Evolutionary conservation across 2,888 invertebrate genomes (phyloP).

Genomic region (Lathronympha strigana): DNA sequence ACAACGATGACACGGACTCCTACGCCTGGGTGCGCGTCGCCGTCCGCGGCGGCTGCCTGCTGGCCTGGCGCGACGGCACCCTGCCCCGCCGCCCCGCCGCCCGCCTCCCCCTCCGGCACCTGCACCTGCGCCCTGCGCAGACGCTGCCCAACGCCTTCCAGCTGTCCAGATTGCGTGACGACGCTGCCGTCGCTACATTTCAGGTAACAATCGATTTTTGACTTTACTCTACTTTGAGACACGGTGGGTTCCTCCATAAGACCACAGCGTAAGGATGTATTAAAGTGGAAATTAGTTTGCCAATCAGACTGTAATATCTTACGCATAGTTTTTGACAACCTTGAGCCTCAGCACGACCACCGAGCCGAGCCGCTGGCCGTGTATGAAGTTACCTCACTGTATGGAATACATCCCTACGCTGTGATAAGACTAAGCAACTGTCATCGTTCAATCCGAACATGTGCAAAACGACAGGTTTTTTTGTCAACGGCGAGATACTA

Average conservation of each 20-base stretch:
- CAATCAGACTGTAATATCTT: too few relatives aligned
- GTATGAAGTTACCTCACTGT: too few relatives aligned
- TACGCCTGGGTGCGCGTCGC: slow-evolving; percentile 80
- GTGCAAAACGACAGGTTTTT: too few relatives aligned
- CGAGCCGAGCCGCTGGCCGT: too few relatives aligned
- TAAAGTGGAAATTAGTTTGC: too few relatives aligned
- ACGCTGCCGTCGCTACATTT: slow-evolving; percentile 79
- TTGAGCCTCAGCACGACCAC: too few relatives aligned
- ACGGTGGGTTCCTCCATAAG: background rate
- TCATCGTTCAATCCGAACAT: too few relatives aligned
- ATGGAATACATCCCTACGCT: too few relatives aligned
- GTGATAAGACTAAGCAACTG: too few relatives aligned
- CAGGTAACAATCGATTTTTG: slow-evolving; percentile 58
- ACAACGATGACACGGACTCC: slow-evolving; percentile 69
- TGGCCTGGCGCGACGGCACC: slow-evolving; percentile 79
- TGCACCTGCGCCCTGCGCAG: slow-evolving; percentile 70
- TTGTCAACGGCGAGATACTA: too few relatives aligned
- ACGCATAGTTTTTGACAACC: too few relatives aligned
- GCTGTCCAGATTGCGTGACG: slow-evolving; percentile 75
- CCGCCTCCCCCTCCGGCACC: slow-evolving; percentile 69
- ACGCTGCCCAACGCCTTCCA: slow-evolving; percentile 76
- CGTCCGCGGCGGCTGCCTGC: slow-evolving; percentile 71
- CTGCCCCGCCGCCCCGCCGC: slow-evolving; percentile 74
- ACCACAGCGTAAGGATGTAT: too few relatives aligned
- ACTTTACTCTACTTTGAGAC: background rate